These are phyloP conservation scores for Diarsia mendica DNA, from an alignment of 2,888 invertebrate species.

Conservation along the genomic window DNA sequence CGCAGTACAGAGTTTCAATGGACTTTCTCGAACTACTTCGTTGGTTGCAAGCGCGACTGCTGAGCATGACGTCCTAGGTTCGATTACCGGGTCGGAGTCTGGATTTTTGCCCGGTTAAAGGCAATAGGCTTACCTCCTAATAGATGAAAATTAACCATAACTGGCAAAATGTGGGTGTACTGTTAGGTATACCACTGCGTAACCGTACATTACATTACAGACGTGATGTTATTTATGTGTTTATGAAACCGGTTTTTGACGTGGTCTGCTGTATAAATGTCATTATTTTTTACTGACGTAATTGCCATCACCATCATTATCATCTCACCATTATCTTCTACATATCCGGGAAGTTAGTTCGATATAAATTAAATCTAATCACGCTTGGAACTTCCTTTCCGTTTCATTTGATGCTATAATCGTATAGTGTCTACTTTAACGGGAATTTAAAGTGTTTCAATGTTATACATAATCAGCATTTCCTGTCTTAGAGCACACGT, in stretches of 20 bases:
- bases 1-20: neutral
- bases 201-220: no score
- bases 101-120: no score
- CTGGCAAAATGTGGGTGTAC: no score
- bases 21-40: no score
- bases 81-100: no score
- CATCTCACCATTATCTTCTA: neutral
- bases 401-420: neutral
- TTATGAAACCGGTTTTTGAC: neutral
- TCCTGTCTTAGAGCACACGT: neutral
- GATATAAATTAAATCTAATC: neutral
- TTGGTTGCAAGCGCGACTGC: no score
- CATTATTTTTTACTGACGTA: neutral
- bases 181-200: no score
- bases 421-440: neutral
- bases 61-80: no score
- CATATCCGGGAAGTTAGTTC: slow-evolving; percentile 4
- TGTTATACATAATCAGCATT: neutral
- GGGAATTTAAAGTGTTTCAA: no score
- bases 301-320: neutral
- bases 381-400: neutral
- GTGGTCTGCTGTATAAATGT: neutral
- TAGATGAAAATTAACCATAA: no score
- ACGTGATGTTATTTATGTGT: no score
- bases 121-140: no score